phyloP scores from a whole-genome alignment of 2,888 invertebrate species.

The Orchesella flavescens region DNA sequence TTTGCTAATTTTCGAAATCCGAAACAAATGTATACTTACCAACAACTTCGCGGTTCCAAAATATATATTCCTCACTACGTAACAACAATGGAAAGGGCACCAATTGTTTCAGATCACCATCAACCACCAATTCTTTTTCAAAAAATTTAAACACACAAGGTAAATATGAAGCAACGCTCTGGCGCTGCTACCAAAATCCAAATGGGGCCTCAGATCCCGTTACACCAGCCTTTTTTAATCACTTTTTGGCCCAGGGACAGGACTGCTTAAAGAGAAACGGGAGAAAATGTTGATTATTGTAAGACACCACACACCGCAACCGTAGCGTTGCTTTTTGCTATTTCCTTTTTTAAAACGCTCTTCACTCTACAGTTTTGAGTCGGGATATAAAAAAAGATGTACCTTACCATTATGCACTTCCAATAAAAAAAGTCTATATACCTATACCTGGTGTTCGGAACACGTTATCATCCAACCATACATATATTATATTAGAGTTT shows the following conservation, averaged over 20 bases:
- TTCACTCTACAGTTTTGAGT: too few species aligned
- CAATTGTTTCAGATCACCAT: conserved; percentile 34
- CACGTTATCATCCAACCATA: too few species aligned
- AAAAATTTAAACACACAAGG: conserved; percentile 50
- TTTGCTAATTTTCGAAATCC: too few species aligned
- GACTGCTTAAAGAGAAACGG: conserved; percentile 49
- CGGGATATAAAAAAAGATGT: too few species aligned
- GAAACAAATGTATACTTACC: conserved; percentile 60
- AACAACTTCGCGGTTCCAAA: conserved; percentile 67
- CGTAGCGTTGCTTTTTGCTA: not conserved
- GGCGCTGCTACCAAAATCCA: conserved; percentile 72
- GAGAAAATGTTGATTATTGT: conserved; percentile 25
- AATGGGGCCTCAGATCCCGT: conserved; percentile 72
- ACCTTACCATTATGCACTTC: too few species aligned
- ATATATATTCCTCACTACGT: conserved; percentile 41
- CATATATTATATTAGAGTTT: too few species aligned
- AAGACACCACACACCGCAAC: conserved; percentile 6
- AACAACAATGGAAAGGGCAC: conserved; percentile 46
- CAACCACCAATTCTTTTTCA: conserved; percentile 40
- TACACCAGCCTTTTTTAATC: conserved; percentile 72
- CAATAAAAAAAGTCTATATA: too few species aligned
- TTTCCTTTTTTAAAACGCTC: conserved; percentile 26
- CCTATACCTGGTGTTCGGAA: too few species aligned
- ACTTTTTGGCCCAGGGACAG: conserved; percentile 72
- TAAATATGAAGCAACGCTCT: conserved; percentile 70